Evolutionary conservation across 2,888 invertebrate genomes (phyloP).

Genomic region (Scaptomyza flava): DNA sequence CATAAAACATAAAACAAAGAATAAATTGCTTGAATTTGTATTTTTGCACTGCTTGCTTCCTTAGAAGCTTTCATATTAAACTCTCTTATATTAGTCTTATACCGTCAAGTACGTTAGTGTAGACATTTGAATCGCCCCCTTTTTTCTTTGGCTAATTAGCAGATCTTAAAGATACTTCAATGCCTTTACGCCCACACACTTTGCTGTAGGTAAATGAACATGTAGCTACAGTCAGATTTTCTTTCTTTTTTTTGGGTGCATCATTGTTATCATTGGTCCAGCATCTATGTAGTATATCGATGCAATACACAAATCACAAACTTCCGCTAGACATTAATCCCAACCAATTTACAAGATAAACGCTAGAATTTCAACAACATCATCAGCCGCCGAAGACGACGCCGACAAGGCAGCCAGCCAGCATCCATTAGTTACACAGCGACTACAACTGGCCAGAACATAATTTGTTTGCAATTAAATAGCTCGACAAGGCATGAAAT

Average conservation of each 20-base stretch:
- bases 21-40: background rate
- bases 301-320: slow-evolving; percentile 66
- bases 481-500: slow-evolving; percentile 80
- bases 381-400: slow-evolving; percentile 55
- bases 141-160: slow-evolving; percentile 43
- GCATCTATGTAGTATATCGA: slow-evolving; percentile 34
- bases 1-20: slow-evolving; percentile 10
- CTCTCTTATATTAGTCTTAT: background rate
- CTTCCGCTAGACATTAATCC: slow-evolving; percentile 78
- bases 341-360: slow-evolving; percentile 77
- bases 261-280: slow-evolving; percentile 41
- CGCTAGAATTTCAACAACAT: slow-evolving; percentile 78
- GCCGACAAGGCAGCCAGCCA: slow-evolving; percentile 19
- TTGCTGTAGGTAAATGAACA: slow-evolving; percentile 75
- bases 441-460: slow-evolving; percentile 62
- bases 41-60: slow-evolving; percentile 1
- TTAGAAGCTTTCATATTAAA: background rate
- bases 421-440: slow-evolving; percentile 65
- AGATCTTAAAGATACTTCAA: slow-evolving; percentile 46
- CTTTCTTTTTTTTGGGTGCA: slow-evolving; percentile 6
- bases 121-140: background rate
- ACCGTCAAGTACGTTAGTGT: background rate
- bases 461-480: slow-evolving; percentile 80
- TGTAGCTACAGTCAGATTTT: slow-evolving; percentile 32
- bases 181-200: slow-evolving; percentile 59